These are phyloP conservation scores for Prunella strophiata DNA, from an alignment of 2,797 vertebrate genomes.

Conservation along the genomic window DNA sequence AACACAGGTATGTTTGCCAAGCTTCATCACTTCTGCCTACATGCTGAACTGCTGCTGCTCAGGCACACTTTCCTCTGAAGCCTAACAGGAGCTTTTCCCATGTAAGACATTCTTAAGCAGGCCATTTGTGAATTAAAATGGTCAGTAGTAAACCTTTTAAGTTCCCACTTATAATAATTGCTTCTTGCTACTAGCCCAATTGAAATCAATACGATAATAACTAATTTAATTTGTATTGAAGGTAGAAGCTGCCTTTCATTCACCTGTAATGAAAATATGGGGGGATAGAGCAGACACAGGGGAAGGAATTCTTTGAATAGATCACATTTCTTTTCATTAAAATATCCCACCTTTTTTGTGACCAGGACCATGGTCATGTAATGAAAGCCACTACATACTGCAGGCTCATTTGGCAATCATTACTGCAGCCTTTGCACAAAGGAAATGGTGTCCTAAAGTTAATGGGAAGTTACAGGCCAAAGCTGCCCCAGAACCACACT, in stretches of 20 bases:
- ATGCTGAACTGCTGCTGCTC: not conserved
- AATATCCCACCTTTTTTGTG: not conserved
- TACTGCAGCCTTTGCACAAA: not conserved
- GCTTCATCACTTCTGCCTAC: not conserved
- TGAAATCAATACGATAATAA: not conserved
- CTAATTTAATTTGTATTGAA: constrained; percentile 21
- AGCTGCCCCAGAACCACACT: not conserved
- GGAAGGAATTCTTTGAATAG: not conserved
- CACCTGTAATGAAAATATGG: not conserved
- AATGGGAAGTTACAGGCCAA: not conserved
- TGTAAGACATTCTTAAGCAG: not conserved
- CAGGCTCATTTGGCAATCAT: not conserved
- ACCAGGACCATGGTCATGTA: not conserved
- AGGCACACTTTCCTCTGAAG: not conserved
- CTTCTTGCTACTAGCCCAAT: not conserved
- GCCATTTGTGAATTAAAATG: constrained; percentile 36
- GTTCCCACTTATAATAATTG: not conserved
- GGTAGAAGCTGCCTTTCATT: not conserved
- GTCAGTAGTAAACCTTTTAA: not conserved
- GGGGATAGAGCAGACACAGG: fast-evolving
- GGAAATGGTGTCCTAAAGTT: not conserved
- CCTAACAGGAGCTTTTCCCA: not conserved
- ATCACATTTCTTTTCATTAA: not conserved
- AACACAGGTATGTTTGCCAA: not conserved
- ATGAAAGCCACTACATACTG: not conserved